phyloP scores from a whole-genome alignment of 2,888 invertebrate genomes.

The Gari tellinella region DNA sequence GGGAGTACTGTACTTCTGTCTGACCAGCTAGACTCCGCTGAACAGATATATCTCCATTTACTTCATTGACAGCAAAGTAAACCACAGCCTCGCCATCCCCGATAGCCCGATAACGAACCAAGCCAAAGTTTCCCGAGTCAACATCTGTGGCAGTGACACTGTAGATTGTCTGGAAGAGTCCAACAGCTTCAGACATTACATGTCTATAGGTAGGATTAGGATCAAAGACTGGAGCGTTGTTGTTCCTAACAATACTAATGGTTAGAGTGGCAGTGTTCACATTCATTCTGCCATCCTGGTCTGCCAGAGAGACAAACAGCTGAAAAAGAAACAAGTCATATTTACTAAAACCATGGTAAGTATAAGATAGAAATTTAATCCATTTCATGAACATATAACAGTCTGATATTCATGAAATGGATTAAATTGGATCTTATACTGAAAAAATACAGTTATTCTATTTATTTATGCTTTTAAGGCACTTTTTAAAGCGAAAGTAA shows the following conservation, averaged over 20 bases:
- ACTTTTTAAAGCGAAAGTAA: no score
- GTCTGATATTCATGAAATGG: no score
- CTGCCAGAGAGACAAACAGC: conserved; percentile 59
- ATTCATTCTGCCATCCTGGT: conserved; percentile 62
- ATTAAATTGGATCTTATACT: no score
- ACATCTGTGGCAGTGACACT: conserved; percentile 60
- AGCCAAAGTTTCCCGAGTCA: conserved; percentile 62
- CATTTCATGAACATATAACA: no score
- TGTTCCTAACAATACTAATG: conserved; percentile 69
- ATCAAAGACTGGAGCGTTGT: conserved; percentile 67
- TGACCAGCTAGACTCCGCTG: conserved; percentile 44
- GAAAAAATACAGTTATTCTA: no score
- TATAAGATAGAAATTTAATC: no score
- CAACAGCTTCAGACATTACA: conserved; percentile 46
- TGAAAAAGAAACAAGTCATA: conserved; percentile 34
- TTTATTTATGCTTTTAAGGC: no score
- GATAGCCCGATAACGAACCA: conserved; percentile 69
- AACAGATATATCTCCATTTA: conserved; percentile 60
- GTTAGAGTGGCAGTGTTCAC: conserved; percentile 65
- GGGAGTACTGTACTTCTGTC: conserved; percentile 26
- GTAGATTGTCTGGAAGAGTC: conserved; percentile 33
- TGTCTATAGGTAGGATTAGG: conserved; percentile 44
- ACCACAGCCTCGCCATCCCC: conserved; percentile 78
- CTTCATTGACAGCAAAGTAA: conserved; percentile 73
- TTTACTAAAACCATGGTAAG: no score